Evolutionary conservation across 2,888 invertebrate genomes (phyloP).

Genomic region (Acleris laterana): DNA sequence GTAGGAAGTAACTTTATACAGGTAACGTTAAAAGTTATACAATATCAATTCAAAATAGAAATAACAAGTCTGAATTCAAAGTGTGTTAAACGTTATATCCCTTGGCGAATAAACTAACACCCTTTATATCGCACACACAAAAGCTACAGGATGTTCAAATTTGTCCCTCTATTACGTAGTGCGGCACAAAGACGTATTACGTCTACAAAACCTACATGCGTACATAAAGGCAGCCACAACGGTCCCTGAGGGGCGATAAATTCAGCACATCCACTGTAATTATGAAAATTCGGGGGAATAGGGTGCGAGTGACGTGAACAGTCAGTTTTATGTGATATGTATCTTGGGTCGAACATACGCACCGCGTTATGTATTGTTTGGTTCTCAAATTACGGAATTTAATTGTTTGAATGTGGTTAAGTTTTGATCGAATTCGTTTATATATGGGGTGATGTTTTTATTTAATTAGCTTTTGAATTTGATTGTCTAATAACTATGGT

Average conservation of each 20-base stretch:
- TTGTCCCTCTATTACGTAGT: background rate
- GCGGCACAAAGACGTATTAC: background rate
- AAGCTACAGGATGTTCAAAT: no score
- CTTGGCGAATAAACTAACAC: no score
- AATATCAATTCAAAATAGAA: background rate
- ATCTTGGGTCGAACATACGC: background rate
- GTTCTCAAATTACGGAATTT: no score
- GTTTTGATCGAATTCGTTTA: no score
- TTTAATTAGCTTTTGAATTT: no score
- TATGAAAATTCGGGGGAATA: constrained; percentile 25
- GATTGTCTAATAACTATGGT: no score
- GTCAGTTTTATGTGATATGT: constrained; percentile 4
- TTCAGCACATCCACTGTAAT: constrained; percentile 29
- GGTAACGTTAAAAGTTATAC: no score
- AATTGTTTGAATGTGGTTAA: no score
- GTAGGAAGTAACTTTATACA: no score
- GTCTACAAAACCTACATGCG: background rate
- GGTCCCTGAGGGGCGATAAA: constrained; percentile 26
- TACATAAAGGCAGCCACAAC: background rate
- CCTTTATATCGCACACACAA: no score
- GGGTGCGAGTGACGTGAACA: constrained; percentile 1
- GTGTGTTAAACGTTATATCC: background rate
- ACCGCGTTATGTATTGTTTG: no score
- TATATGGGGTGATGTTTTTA: no score
- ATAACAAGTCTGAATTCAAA: background rate